Evolutionary conservation across 2,113 vertebrate species (phyloP).

Genomic region (Galemys pyrenaicus): DNA sequence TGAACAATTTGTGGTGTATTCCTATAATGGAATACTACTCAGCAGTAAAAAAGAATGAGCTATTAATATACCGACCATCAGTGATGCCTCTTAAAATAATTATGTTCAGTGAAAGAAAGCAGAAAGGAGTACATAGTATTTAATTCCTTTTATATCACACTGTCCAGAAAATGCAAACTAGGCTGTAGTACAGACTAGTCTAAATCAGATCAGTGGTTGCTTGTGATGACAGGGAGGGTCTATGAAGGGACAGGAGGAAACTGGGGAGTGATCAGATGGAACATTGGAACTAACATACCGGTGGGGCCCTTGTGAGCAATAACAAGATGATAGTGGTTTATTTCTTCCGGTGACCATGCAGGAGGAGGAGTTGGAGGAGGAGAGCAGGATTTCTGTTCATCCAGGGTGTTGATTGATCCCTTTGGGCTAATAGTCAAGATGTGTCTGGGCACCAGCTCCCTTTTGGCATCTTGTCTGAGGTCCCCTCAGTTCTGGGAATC

Average conservation of each 20-base stretch:
- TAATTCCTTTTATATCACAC: neutral
- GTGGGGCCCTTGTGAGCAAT: neutral
- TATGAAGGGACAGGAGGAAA: neutral
- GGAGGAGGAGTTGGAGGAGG: neutral
- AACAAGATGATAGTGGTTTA: fast-evolving
- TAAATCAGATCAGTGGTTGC: neutral
- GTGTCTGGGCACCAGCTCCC: neutral
- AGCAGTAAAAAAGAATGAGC: neutral
- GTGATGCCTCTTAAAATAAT: neutral
- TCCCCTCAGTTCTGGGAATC: neutral
- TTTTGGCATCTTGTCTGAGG: neutral
- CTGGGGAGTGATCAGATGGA: neutral
- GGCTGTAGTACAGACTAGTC: neutral
- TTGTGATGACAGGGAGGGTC: neutral
- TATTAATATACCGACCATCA: neutral
- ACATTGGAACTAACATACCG: neutral
- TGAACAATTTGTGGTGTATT: neutral
- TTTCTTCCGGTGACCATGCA: fast-evolving
- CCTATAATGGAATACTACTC: neutral
- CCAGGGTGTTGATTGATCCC: fast-evolving
- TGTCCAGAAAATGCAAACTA: neutral
- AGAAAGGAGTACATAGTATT: neutral
- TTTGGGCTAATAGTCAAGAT: neutral
- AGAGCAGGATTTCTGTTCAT: neutral
- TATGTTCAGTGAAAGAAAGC: neutral